These are phyloP conservation scores for Peromyscus californicus DNA, from an alignment of 2,113 vertebrate genomes.

Conservation along the genomic window DNA sequence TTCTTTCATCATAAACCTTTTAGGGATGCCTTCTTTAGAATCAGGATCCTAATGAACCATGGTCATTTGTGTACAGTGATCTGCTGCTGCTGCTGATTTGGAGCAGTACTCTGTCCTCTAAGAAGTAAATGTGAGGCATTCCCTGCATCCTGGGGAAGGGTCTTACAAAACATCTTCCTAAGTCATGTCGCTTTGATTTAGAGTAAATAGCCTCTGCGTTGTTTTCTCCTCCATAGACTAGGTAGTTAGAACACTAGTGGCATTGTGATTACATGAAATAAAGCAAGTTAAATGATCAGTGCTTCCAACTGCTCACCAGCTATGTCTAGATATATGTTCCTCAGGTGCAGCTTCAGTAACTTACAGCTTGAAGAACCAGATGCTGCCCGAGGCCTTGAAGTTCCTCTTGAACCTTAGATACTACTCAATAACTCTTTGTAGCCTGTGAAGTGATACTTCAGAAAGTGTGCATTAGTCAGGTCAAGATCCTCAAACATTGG, in stretches of 20 bases:
- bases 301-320: neutral
- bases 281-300: neutral
- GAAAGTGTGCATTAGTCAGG: neutral
- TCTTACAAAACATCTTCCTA: neutral
- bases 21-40: neutral
- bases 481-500: neutral
- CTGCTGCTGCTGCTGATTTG: neutral
- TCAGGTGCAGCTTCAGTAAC: neutral
- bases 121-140: conserved; percentile 50
- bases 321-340: conserved; percentile 12
- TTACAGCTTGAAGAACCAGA: neutral
- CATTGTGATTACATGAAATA: neutral
- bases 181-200: neutral
- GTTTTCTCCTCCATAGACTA: neutral
- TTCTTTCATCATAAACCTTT: conserved; percentile 21
- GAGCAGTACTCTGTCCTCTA: neutral
- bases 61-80: neutral
- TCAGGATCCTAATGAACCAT: conserved; percentile 32
- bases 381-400: neutral
- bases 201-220: neutral
- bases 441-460: neutral
- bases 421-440: conserved; percentile 7
- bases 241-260: neutral
- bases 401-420: neutral
- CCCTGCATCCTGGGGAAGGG: neutral